Evolutionary conservation across 2,888 invertebrate genomes (phyloP), one percentile per base, ranked within the genome.

Genomic region (Synanthedon vespiformis): DNA sequence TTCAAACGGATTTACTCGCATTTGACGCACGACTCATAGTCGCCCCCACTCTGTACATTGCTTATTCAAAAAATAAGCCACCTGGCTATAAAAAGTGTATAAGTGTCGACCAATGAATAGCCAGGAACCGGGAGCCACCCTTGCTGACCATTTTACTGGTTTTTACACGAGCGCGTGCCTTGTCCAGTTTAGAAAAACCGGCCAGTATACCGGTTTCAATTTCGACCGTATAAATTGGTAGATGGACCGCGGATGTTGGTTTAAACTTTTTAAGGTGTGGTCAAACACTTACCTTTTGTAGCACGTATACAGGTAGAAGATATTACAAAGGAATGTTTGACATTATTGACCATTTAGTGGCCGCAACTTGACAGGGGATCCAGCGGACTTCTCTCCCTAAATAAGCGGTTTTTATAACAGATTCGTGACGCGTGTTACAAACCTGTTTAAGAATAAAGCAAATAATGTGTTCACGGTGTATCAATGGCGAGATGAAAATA

Each of bases 141-240:
- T 61, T 54, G 60, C 70, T 84, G 82, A 78, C 87, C 87, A 87
- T 80, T n/a, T 85, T 65, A 84, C 84, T 84, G 81, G 84, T 85
- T 80, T 64, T 51, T 49, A 53, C 12, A 40, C 50, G 27, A 68
- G 64, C 81, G 67, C 82, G 79, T 79, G 80, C 74, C 65, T 57
- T 60, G 67, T 64, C 73, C 72, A 62, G 70, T 70, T 65, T 60
- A 62, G 66, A 67, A 16, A 48, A 14, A 56, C 44, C 56, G 57
- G 53, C 58, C 57, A 58, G 59, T 57, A 59, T 58, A 62, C 70
- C 62, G 59, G 64, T 64, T 67, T 59, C 57, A 63, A 60, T 65
- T 66, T 68, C 70, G 64, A 72, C 70, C 68, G 63, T 68, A 68
- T 81, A 79, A 78, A 80, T 70, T 67, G 71, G 65, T 62, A 34